phyloP scores from a whole-genome alignment of 2,888 invertebrate genomes.

The Ecliptopera silaceata region DNA sequence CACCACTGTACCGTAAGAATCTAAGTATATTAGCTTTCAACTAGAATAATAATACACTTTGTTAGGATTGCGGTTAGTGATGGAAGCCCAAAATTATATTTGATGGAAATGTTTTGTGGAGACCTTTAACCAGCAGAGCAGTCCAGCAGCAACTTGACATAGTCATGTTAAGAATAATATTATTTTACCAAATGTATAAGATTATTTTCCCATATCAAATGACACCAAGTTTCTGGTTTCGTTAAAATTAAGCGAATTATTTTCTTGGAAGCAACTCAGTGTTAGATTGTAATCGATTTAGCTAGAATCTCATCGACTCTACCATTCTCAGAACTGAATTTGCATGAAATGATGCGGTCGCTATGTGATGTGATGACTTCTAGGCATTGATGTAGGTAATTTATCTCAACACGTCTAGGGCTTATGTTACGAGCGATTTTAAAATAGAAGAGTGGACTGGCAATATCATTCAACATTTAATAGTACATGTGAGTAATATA shows the following conservation, averaged over 20 bases:
- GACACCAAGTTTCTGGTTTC: background rate
- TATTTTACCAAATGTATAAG: background rate
- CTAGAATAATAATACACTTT: too few relatives aligned
- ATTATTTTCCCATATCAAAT: background rate
- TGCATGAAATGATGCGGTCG: slow-evolving; percentile 41
- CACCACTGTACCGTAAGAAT: slow-evolving; percentile 26
- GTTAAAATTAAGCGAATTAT: slow-evolving; percentile 5
- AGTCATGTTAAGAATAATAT: too few relatives aligned
- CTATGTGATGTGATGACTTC: slow-evolving; percentile 14
- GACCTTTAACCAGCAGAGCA: too few relatives aligned
- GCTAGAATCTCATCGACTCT: slow-evolving; percentile 32
- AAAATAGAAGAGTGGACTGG: too few relatives aligned
- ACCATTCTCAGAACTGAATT: slow-evolving; percentile 40
- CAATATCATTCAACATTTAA: too few relatives aligned
- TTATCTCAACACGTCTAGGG: background rate
- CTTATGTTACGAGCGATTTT: too few relatives aligned
- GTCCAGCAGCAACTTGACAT: too few relatives aligned
- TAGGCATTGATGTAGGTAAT: background rate
- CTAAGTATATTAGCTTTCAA: slow-evolving; percentile 12
- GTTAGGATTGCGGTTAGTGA: too few relatives aligned
- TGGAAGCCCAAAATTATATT: too few relatives aligned
- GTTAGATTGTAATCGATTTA: slow-evolving; percentile 28
- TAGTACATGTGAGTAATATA: background rate
- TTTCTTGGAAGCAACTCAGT: slow-evolving; percentile 14
- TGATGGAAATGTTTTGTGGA: too few relatives aligned